A percentile compares a stretch with the other conserved stretches of the same genome.
These are phyloP conservation scores for Geopemphigus sp. DNA, from an alignment of 1,140 invertebrate genomes.

Conservation along the genomic window DNA sequence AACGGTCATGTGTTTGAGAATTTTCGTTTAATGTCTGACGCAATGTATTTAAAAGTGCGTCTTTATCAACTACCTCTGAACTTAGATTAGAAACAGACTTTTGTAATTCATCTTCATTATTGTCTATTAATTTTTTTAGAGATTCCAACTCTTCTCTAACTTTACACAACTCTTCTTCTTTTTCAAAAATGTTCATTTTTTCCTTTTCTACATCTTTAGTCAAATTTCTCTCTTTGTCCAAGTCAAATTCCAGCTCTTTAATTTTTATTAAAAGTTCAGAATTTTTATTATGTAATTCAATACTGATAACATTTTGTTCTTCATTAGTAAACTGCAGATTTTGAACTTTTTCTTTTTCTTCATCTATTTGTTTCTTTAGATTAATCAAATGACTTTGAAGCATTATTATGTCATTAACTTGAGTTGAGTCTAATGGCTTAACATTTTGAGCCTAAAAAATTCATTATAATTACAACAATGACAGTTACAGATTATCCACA, in stretches of 20 bases:
- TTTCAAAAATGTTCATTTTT: conserved; percentile 47
- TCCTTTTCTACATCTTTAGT: conserved; percentile 44
- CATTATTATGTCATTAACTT: background rate
- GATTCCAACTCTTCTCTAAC: conserved; percentile 42
- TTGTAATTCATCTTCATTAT: conserved; percentile 42
- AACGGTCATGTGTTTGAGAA: conserved; percentile 28
- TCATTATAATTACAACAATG: background rate
- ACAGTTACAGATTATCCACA: background rate
- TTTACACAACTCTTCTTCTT: conserved; percentile 41
- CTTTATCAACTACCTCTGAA: conserved; percentile 42
- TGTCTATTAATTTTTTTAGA: conserved; percentile 35
- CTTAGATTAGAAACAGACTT: conserved; percentile 40
- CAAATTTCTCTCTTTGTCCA: conserved; percentile 31
- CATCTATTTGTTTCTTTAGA: conserved; percentile 34
- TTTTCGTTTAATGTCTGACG: conserved; percentile 33
- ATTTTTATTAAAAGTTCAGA: conserved; percentile 35
- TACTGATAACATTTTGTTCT: conserved; percentile 40
- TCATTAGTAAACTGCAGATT: conserved; percentile 36
- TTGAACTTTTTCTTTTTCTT: conserved; percentile 45
- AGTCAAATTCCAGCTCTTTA: conserved; percentile 27
- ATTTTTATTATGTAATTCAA: conserved; percentile 42
- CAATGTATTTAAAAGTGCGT: conserved; percentile 20
- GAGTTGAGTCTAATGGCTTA: background rate
- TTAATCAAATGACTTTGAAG: conserved; percentile 8
- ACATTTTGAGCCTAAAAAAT: background rate